Percentiles rank a stretch among this genome's conserved stretches.
phyloP scores from a whole-genome alignment of 2,797 vertebrate genomes.

The Danio aesculapii region DNA sequence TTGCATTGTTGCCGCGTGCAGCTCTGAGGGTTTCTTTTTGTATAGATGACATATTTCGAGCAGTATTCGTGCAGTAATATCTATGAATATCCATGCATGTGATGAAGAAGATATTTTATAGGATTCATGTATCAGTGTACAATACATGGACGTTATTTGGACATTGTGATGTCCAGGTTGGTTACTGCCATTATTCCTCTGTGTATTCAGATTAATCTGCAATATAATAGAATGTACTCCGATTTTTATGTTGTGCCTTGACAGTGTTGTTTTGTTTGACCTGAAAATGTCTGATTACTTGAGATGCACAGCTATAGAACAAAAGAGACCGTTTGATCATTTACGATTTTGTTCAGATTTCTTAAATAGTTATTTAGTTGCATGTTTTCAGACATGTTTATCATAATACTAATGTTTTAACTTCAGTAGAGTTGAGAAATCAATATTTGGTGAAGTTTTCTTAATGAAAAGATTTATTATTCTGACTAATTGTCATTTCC shows the following conservation, averaged over 20 bases:
- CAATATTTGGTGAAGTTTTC: no score
- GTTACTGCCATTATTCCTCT: conserved; percentile 43
- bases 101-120: conserved; percentile 41
- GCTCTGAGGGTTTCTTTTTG: conserved; percentile 10
- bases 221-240: conserved; percentile 42
- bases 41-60: conserved; percentile 45
- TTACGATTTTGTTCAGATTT: no score
- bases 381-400: no score
- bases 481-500: no score
- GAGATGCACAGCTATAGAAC: not conserved
- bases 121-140: conserved; percentile 28
- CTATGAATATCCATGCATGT: conserved; percentile 60
- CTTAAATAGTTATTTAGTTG: no score
- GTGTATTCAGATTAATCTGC: conserved; percentile 20
- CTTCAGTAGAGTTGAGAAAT: no score
- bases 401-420: no score
- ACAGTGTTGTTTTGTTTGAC: conserved; percentile 36
- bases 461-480: no score
- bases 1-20: conserved; percentile 16
- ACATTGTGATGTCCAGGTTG: conserved; percentile 35
- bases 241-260: conserved; percentile 45
- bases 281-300: conserved; percentile 32
- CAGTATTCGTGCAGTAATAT: conserved; percentile 57
- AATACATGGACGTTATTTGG: conserved; percentile 25
- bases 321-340: no score